Base-by-base conservation (phyloP, 2,797 vertebrate species). In the Chanos chanos region DNA sequence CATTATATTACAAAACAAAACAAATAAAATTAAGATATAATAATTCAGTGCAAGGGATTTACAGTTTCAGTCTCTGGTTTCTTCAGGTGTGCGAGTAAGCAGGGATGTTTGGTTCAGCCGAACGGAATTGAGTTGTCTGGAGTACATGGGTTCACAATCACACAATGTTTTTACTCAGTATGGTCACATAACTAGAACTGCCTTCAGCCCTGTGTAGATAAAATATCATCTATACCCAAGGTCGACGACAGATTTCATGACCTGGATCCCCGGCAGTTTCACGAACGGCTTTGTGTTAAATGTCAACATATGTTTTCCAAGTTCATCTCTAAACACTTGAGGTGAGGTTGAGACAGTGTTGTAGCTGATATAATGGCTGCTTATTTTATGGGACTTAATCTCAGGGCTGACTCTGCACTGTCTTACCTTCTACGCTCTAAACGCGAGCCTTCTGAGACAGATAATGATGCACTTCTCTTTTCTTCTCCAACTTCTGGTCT, bases 261-360 rank as follows among this genome's bases (percentile, higher is more conserved):
- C 30, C 41, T 21, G 4, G 4, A 54, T 43, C 21, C 50, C 15
- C 22, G 28, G 5, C 12, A 30, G 33, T 9, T 40, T 60, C 34
- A 67, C 43, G 57, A 70, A 45, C 53, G 48, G 56, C 21, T 71
- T 60, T 71, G 41, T 51, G 25, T 16, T 28, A n/a, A 24, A 48
- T 67, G 52, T 67, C 28, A 66, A 36, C 60, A 33, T 13, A 34
- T 47, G 59, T 70, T 66, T n/a, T n/a, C n/a, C n/a, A n/a, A n/a
- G n/a, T n/a, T n/a, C n/a, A n/a, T n/a, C n/a, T n/a, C n/a, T n/a
- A n/a, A n/a, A n/a, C n/a, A n/a, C n/a, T n/a, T n/a, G n/a, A n/a
- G n/a, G n/a, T n/a, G n/a, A n/a, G n/a, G n/a, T 21, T 30, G n/a
- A 5, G 54, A 66, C 15, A 19, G 40, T 45, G 27, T 10, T n/a